A percentile compares a stretch with the other conserved stretches of the same genome.
Evolutionary conservation across 2,888 invertebrate species (phyloP).

Genomic region (Pandemis corylana): DNA sequence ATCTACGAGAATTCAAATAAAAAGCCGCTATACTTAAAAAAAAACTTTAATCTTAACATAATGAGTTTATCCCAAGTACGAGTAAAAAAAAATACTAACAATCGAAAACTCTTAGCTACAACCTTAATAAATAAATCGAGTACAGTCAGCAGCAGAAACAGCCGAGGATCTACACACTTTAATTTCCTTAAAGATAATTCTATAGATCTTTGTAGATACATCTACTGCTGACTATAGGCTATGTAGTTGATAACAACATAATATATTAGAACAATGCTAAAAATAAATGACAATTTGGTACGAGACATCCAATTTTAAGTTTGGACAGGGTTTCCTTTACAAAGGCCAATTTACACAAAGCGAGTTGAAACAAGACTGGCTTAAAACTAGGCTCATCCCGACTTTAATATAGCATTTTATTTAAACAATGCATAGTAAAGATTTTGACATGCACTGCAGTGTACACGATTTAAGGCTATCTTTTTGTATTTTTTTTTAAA

Average conservation of each 20-base stretch:
- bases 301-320: constrained; percentile 72
- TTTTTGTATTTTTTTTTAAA: too few species aligned
- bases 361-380: neutral
- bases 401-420: too few species aligned
- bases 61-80: constrained; percentile 57
- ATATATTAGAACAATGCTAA: constrained; percentile 41
- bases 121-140: constrained; percentile 35
- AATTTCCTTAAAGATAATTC: neutral
- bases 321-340: constrained; percentile 56
- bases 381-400: too few species aligned
- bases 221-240: constrained; percentile 13
- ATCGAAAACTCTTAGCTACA: constrained; percentile 41
- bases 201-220: neutral
- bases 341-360: constrained; percentile 6
- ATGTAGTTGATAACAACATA: constrained; percentile 31
- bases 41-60: constrained; percentile 51
- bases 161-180: neutral
- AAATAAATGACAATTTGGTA: constrained; percentile 68
- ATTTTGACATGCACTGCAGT: too few species aligned
- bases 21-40: constrained; percentile 43
- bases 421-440: too few species aligned
- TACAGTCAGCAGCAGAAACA: neutral
- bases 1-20: constrained; percentile 13
- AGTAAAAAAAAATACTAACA: constrained; percentile 57
- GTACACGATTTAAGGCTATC: too few species aligned